Evolutionary conservation across 2,888 invertebrate species (phyloP).

Genomic region (Pollenia labialis): DNA sequence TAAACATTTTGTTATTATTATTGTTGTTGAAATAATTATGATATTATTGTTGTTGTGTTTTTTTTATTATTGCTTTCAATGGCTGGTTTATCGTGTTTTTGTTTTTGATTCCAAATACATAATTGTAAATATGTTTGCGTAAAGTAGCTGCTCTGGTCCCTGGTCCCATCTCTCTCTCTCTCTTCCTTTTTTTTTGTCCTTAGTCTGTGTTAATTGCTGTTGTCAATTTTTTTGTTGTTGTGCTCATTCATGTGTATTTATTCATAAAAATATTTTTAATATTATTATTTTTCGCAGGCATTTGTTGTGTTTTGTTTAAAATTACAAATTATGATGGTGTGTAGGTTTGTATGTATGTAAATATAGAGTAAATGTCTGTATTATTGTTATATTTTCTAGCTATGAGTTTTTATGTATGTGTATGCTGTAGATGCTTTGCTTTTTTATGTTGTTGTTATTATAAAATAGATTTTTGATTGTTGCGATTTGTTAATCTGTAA

Average conservation of each 20-base stretch:
- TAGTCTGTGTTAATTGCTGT: conserved; percentile 55
- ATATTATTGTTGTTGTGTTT: conserved; percentile 17
- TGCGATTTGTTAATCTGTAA: conserved; percentile 71
- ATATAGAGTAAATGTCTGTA: not conserved
- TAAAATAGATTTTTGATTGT: conserved; percentile 68
- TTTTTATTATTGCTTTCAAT: conserved; percentile 15
- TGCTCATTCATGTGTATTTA: conserved; percentile 63
- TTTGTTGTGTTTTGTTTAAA: conserved; percentile 24
- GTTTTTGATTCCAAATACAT: not conserved
- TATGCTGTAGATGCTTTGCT: not conserved
- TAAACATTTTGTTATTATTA: conserved; percentile 31
- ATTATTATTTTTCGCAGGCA: conserved; percentile 23
- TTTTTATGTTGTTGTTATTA: conserved; percentile 47
- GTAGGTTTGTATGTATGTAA: not conserved
- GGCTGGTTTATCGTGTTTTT: conserved; percentile 20
- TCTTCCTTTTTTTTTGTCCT: not conserved
- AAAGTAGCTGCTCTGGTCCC: conserved; percentile 4
- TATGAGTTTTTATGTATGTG: not conserved
- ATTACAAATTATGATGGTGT: conserved; percentile 40
- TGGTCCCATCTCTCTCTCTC: not conserved
- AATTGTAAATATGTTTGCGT: conserved; percentile 13
- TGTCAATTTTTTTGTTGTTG: conserved; percentile 60
- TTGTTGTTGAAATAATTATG: conserved; percentile 42
- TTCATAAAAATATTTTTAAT: conserved; percentile 49
- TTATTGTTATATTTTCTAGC: not conserved